Percentiles rank a stretch among this genome's conserved stretches.
Evolutionary conservation across 2,797 vertebrate genomes (phyloP).

Genomic region (Tarsius wallacei): DNA sequence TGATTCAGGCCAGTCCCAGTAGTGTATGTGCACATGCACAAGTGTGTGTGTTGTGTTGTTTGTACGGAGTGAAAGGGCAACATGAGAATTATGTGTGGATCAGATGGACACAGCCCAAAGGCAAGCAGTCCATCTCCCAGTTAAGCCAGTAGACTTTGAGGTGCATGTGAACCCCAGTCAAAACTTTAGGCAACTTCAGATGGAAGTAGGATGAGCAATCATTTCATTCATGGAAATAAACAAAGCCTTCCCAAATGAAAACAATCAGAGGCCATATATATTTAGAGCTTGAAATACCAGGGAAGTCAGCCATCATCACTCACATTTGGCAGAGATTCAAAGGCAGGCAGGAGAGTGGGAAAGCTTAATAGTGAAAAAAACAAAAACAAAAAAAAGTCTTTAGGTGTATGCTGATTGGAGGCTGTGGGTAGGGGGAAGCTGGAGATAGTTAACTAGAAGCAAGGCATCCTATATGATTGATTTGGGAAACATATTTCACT

Average conservation of each 20-base stretch:
- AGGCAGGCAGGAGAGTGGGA: not conserved
- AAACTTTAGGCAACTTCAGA: not conserved
- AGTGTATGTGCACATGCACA: not conserved
- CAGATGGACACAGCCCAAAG: not conserved
- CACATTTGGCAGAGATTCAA: not conserved
- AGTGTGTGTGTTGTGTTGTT: not conserved
- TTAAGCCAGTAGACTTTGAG: not conserved
- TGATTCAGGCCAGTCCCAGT: constrained; percentile 5
- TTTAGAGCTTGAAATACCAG: not conserved
- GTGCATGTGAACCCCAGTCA: not conserved
- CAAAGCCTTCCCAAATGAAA: not conserved
- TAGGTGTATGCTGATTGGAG: not conserved
- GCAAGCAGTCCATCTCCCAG: not conserved
- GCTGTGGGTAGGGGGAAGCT: not conserved
- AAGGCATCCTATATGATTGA: not conserved
- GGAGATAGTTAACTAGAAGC: not conserved
- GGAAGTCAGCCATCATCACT: not conserved
- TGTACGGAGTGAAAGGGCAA: not conserved
- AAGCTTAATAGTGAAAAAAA: not conserved
- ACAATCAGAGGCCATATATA: not conserved
- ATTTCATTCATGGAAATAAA: not conserved
- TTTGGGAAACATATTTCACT: not conserved
- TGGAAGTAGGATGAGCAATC: not conserved
- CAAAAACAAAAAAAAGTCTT: not conserved
- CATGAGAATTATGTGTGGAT: not conserved